These are phyloP conservation scores for Montipora capitata DNA, from an alignment of 92 coral and sea anemone genomes.

Conservation along the genomic window DNA sequence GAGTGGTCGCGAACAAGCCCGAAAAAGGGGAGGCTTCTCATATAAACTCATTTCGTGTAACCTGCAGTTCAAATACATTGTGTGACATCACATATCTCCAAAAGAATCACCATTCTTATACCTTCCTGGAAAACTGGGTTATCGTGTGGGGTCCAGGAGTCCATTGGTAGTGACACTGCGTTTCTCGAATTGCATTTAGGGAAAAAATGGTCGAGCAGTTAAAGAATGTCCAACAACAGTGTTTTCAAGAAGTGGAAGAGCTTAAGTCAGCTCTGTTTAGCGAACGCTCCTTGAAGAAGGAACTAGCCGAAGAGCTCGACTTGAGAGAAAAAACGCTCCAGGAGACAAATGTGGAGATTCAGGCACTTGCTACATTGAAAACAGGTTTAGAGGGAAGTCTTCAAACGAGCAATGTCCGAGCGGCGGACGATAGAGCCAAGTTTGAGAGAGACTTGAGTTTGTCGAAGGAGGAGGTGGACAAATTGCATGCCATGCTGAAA, in stretches of 20 bases:
- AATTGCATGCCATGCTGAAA: constrained; percentile 25
- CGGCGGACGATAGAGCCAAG: constrained; percentile 23
- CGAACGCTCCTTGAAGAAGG: constrained; percentile 25
- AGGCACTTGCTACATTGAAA: constrained; percentile 37
- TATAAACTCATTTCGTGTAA: too few relatives aligned
- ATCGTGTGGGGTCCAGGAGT: too few relatives aligned
- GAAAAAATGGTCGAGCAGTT: constrained; percentile 64
- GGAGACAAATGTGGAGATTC: constrained; percentile 26
- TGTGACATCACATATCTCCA: too few relatives aligned
- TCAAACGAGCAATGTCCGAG: constrained; percentile 47
- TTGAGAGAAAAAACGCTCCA: constrained; percentile 34
- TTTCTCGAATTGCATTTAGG: constrained; percentile 7
- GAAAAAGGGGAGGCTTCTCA: too few relatives aligned
- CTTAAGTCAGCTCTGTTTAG: constrained; percentile 5
- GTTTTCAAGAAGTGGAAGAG: constrained; percentile 49
- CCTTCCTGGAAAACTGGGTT: too few relatives aligned
- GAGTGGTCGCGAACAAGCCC: too few relatives aligned
- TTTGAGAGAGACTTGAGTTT: constrained; percentile 59
- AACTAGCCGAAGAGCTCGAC: constrained; percentile 38
- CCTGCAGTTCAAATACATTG: too few relatives aligned
- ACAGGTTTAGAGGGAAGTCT: constrained; percentile 46
- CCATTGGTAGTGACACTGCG: too few relatives aligned
- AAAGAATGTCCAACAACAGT: constrained; percentile 46
- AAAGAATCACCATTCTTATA: too few relatives aligned
- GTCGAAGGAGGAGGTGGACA: constrained; percentile 54